Evolutionary conservation across 2,888 invertebrate species (phyloP), one percentile per base, ranked within the genome.

Genomic region (Sphecodes monilicornis): DNA sequence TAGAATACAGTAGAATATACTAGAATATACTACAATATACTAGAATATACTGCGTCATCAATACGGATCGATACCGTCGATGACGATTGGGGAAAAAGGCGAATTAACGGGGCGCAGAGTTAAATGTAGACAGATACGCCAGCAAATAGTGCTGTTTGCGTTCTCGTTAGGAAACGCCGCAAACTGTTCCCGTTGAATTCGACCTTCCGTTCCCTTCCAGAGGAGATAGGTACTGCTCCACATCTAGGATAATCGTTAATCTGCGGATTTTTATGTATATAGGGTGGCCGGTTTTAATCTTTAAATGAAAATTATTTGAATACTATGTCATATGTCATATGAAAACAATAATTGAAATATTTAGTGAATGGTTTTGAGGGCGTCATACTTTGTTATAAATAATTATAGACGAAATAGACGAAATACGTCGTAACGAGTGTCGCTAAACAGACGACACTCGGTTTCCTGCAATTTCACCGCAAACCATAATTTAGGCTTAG

Each of bases 91-190:
- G 64, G 3, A 66, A 78, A 84, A 78, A 71, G 41, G 71, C 74
- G 39, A 78, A 78, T 84, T 75, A 66, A 43, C 72, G 50, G 0
- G n/a, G 60, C 73, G 22, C 5, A n/a, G 69, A 36, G 39, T 75
- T 84, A 71, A 78, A 84, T 70, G 50, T 54, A 22, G 76, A 46
- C 54, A 80, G 76, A 76, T 73, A 70, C 57, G 32, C 71, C 18
- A 46, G 57, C 78, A 78, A 84, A 82, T 60, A 75, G 54, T 43
- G 64, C 72, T 84, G 83, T 88, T 88, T 89, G 80, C 89, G 73
- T 72, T 86, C 88, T 87, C 89, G 46, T 89, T 89, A 86, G 81
- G 82, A 86, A 83, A 86, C 73, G 50, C 84, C 82, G 80, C 80
- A 76, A 82, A 73, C 78, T 80, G 70, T 76, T 84, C 68, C 72